A percentile compares a stretch with the other conserved stretches of the same genome.
Evolutionary conservation across 2,888 invertebrate genomes (phyloP).

Genomic region (Pristionchus exspectatus): DNA sequence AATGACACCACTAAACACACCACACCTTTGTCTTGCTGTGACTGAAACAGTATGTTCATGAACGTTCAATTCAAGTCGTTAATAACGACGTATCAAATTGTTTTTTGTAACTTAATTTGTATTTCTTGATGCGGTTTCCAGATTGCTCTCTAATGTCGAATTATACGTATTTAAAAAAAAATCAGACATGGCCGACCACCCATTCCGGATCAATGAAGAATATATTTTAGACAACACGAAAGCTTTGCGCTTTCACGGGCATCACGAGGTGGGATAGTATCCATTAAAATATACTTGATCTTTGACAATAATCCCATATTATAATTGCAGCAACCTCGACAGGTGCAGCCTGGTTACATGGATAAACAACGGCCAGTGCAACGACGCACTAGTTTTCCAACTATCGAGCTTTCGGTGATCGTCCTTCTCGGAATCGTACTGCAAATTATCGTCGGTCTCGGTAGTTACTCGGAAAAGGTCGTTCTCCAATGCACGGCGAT

Average conservation of each 20-base stretch:
- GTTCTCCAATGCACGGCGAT: conserved; percentile 95
- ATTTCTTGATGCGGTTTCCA: no score
- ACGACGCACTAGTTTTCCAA: background rate
- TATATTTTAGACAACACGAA: background rate
- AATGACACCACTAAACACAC: no score
- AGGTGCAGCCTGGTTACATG: background rate
- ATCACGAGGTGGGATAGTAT: background rate
- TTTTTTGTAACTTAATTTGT: no score
- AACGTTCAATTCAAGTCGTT: no score
- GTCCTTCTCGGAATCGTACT: conserved; percentile 9
- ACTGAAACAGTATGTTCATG: no score
- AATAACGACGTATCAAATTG: no score
- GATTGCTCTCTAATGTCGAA: background rate
- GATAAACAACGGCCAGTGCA: background rate
- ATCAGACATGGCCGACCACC: conserved; percentile 26
- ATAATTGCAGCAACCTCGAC: conserved; percentile 25
- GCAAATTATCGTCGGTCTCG: conserved; percentile 20
- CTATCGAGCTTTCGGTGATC: background rate
- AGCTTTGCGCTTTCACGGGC: background rate
- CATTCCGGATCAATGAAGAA: conserved; percentile 21
- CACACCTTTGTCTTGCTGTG: no score
- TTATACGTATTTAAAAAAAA: background rate
- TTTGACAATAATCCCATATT: background rate
- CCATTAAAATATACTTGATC: background rate
- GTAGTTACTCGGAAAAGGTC: conserved; percentile 81